Evolutionary conservation across 2,888 invertebrate species (phyloP), one percentile per base, ranked within the genome.

Genomic region (Ephialtes manifestator): DNA sequence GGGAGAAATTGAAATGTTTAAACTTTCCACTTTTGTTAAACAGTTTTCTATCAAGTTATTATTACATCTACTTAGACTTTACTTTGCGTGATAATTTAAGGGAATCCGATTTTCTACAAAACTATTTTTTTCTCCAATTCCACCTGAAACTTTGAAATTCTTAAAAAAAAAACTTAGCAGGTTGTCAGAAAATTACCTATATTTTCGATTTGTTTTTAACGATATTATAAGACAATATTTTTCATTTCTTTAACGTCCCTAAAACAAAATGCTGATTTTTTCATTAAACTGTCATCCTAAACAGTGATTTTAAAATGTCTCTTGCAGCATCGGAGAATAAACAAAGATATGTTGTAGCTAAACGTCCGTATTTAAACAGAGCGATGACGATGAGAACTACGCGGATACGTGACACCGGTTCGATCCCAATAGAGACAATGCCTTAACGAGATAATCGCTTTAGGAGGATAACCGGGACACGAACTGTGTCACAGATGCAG

Each of bases 381-480:
- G 31, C 48, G 35, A 68, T 13, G 68, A 68, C 55, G 84, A 80
- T 76, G 65, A 65, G 76, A 76, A 63, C 31, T 81, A 68, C 48
- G 76, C 70, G 60, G 55, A 46, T 58, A 31, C 85, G 84, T 75
- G 67, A 70, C 55, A 65, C 74, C 90, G 89, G 87, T 89, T 89
- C 89, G 89, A 89, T 90, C 86, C 88, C 90, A 90, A 89, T 89
- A 88, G 81, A 91, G 89, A 91, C 90, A 90, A 90, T 91, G 90
- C 88, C 88, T 91, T 90, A 92, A 92, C 90, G 90, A 93, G 91
- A 89, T 92, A 92, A 93, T 92, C 91, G 89, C 88, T 90, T 90
- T 91, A 91, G 91, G 90, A 90, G 91, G 89, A 87, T 87, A 90
- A 87, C 85, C 88, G 81, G 81, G 81, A 81, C 84, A 75, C 78